A percentile compares a stretch with the other conserved stretches of the same genome.
Conservation (phyloP, 64 coral and sea anemone species). For the Actinia equina region DNA sequence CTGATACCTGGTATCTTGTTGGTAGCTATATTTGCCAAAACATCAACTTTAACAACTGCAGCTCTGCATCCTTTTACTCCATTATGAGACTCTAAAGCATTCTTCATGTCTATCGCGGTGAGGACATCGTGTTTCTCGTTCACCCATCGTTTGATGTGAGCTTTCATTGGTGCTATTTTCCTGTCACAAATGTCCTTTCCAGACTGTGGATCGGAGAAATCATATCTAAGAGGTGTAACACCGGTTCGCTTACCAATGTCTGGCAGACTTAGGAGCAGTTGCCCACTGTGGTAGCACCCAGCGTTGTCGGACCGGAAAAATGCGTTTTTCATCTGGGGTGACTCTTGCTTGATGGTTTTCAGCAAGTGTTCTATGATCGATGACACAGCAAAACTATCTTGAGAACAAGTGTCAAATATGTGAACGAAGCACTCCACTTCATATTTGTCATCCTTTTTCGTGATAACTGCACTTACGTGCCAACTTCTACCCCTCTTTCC, state of each 20-base stretch:
- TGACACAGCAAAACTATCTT: conserved; percentile 54
- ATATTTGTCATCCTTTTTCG: conserved; percentile 50
- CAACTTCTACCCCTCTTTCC: conserved; percentile 64
- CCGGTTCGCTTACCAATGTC: conserved; percentile 37
- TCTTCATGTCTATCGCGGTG: conserved; percentile 33
- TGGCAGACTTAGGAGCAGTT: conserved; percentile 27
- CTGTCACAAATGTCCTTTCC: conserved; percentile 53
- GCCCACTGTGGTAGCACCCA: conserved; percentile 48
- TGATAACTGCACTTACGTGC: neutral
- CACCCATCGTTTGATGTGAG: conserved; percentile 39
- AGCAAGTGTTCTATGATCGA: conserved; percentile 62
- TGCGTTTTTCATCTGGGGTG: conserved; percentile 25
- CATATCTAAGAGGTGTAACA: conserved; percentile 31
- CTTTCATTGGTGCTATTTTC: conserved; percentile 40
- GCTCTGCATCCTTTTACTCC: conserved; percentile 41
- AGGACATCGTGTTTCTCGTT: conserved; percentile 45
- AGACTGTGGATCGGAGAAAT: conserved; percentile 53
- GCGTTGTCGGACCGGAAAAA: conserved; percentile 48
- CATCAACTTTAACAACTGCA: neutral
- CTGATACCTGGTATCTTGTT: conserved; percentile 8
- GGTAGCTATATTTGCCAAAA: neutral
- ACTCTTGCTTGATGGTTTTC: conserved; percentile 41
- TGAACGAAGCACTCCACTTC: conserved; percentile 64
- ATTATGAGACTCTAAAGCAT: conserved; percentile 31
- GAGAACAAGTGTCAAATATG: conserved; percentile 43